phyloP scores from a whole-genome alignment of 2,797 vertebrate genomes.

The Rhynchonycteris naso region DNA sequence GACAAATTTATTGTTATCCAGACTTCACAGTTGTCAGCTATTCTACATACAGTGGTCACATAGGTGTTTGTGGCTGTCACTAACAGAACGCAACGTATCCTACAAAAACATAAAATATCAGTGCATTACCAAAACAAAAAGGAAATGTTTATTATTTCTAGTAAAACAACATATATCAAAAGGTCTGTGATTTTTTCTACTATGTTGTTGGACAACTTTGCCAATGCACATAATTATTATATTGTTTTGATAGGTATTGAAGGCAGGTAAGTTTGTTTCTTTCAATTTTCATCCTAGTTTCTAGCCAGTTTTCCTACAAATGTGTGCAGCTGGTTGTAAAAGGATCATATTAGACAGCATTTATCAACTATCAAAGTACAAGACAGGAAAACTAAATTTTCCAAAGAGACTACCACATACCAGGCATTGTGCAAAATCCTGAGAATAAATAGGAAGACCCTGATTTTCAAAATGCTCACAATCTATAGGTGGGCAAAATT shows the following conservation, averaged over 20 bases:
- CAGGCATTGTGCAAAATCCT: neutral
- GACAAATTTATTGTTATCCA: conserved; percentile 70
- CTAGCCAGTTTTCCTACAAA: neutral
- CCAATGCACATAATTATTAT: neutral
- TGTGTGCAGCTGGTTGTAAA: neutral
- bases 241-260: neutral
- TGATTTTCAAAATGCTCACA: neutral
- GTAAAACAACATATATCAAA: neutral
- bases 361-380: neutral
- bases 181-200: neutral
- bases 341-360: neutral
- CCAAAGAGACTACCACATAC: neutral
- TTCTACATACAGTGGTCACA: conserved; percentile 61
- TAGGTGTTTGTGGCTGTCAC: conserved; percentile 36
- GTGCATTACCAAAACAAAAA: neutral
- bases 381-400: neutral
- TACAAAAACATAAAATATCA: conserved; percentile 34
- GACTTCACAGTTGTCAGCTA: conserved; percentile 54
- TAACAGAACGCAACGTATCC: neutral
- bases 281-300: neutral
- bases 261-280: neutral
- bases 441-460: neutral
- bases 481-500: neutral
- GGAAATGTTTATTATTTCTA: neutral
- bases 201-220: neutral